Evolutionary conservation across 2,888 invertebrate species (phyloP).

Genomic region (Limnephilus rhombicus): DNA sequence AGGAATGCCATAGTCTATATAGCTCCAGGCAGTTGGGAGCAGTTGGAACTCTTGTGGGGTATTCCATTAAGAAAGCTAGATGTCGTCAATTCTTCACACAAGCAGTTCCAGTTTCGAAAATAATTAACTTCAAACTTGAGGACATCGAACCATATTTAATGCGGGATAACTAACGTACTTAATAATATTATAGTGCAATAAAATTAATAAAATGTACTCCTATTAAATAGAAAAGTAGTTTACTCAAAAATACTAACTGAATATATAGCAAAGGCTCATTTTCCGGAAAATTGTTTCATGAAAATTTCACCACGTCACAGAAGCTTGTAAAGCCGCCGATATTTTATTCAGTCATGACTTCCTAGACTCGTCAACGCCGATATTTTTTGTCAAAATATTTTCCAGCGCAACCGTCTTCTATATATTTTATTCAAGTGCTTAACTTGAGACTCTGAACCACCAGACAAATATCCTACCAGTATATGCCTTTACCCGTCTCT

Average conservation of each 20-base stretch:
- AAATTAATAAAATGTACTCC: too few relatives aligned
- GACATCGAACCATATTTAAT: too few relatives aligned
- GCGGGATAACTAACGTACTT: too few relatives aligned
- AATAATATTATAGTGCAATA: too few relatives aligned
- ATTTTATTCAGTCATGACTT: not conserved
- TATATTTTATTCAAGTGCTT: constrained; percentile 31
- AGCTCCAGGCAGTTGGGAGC: too few relatives aligned
- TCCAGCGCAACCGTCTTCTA: not conserved
- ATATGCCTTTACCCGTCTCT: not conserved
- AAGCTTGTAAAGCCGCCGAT: not conserved
- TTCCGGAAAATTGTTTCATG: not conserved
- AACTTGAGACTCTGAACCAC: not conserved
- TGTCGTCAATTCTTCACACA: too few relatives aligned
- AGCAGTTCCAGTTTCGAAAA: too few relatives aligned
- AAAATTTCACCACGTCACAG: not conserved
- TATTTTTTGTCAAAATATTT: not conserved
- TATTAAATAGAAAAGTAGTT: not conserved
- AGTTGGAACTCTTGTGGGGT: too few relatives aligned
- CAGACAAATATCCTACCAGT: not conserved
- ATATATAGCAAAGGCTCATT: not conserved
- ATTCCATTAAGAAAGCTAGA: too few relatives aligned
- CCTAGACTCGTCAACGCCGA: not conserved
- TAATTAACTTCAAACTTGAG: too few relatives aligned
- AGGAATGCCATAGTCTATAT: too few relatives aligned
- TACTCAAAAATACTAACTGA: not conserved